phyloP scores from a whole-genome alignment of 2,113 vertebrate genomes.

The Columbina picui region DNA sequence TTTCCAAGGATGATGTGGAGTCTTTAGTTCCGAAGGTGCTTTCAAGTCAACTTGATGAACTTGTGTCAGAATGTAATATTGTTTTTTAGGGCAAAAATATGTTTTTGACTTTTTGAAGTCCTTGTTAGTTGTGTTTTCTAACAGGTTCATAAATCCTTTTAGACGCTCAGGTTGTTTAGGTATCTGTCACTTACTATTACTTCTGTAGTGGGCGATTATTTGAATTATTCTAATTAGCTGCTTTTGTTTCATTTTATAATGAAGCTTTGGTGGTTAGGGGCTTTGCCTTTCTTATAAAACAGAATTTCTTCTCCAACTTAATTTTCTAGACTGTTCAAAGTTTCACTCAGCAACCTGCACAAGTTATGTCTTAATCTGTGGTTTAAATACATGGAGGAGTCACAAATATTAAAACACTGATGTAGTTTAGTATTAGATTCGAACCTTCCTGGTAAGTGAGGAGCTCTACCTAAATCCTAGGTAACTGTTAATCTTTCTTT shows the following conservation, averaged over 20 bases:
- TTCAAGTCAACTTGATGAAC: not conserved
- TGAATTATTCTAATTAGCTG: not conserved
- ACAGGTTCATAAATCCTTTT: not conserved
- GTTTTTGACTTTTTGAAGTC: not conserved
- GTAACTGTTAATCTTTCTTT: not conserved
- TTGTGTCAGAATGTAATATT: not conserved
- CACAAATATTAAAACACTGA: not conserved
- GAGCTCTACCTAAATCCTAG: not conserved
- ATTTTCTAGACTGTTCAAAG: not conserved
- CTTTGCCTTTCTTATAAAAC: not conserved
- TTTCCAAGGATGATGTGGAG: not conserved
- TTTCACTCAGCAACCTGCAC: not conserved
- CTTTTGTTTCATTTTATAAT: not conserved
- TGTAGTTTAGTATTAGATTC: not conserved
- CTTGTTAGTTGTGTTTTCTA: not conserved
- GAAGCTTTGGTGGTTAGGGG: not conserved
- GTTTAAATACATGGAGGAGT: not conserved
- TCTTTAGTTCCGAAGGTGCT: not conserved
- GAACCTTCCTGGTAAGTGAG: not conserved
- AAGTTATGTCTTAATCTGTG: not conserved
- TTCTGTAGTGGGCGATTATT: fast-evolving
- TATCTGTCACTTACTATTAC: not conserved
- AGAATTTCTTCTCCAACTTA: not conserved
- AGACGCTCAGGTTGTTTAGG: not conserved
- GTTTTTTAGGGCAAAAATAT: not conserved